These are phyloP conservation scores for Plagodis pulveraria DNA, from an alignment of 2,888 invertebrate species.

Conservation along the genomic window DNA sequence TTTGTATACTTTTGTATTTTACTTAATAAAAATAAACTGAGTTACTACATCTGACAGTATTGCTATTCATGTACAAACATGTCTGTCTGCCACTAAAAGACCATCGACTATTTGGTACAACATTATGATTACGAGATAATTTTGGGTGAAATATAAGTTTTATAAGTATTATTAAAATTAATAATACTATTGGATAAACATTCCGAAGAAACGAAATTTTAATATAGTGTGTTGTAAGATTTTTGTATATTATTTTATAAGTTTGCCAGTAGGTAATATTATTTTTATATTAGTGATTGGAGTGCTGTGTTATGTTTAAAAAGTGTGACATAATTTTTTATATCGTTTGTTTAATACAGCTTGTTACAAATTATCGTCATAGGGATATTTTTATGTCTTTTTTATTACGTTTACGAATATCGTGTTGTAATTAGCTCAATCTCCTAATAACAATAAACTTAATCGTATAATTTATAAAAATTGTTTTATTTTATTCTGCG, in stretches of 20 bases:
- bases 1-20: no score
- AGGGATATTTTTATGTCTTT: constrained; percentile 27
- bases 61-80: constrained; percentile 6
- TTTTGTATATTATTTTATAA: constrained; percentile 21
- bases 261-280: constrained; percentile 51
- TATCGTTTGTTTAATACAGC: constrained; percentile 36
- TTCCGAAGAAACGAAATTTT: constrained; percentile 50
- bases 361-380: constrained; percentile 32
- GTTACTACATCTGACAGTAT: constrained; percentile 4
- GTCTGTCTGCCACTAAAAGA: constrained; percentile 13
- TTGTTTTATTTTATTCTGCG: constrained; percentile 22
- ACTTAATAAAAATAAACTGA: no score
- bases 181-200: constrained; percentile 51
- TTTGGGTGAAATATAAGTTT: constrained; percentile 16
- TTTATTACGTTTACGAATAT: constrained; percentile 18
- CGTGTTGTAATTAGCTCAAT: constrained; percentile 38
- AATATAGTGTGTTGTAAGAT: constrained; percentile 26
- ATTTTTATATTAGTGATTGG: constrained; percentile 58
- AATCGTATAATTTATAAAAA: constrained; percentile 25
- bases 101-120: constrained; percentile 10
- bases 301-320: constrained; percentile 67
- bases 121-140: constrained; percentile 7
- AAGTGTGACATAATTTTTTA: constrained; percentile 52
- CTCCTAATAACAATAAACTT: constrained; percentile 35
- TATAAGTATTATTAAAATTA: constrained; percentile 46